A percentile compares a stretch with the other conserved stretches of the same genome.
Conservation (phyloP, 2,113 vertebrate species). For the Bettongia penicillata region DNA sequence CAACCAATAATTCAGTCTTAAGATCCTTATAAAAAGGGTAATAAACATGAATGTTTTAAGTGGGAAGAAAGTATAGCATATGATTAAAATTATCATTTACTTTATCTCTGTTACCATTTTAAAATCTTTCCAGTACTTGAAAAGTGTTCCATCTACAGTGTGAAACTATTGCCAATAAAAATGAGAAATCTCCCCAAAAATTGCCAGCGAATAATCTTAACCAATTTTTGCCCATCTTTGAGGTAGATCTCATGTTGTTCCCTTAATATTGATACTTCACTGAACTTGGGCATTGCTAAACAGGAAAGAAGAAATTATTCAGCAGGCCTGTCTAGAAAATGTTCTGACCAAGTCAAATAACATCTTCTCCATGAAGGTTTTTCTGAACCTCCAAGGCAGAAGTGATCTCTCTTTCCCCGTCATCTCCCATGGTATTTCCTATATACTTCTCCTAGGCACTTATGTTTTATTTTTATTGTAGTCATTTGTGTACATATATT, state of each 20-base stretch:
- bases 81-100: conserved; percentile 32
- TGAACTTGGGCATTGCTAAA: conserved; percentile 43
- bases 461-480: neutral
- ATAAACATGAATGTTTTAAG: conserved; percentile 47
- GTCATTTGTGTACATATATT: conserved; percentile 2
- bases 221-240: neutral
- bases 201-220: neutral
- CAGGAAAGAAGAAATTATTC: conserved; percentile 58
- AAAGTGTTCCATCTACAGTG: conserved; percentile 8
- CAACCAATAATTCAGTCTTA: conserved; percentile 4
- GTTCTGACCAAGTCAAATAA: conserved; percentile 44
- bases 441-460: neutral
- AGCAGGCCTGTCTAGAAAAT: conserved; percentile 35
- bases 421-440: conserved; percentile 45
- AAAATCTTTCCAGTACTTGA: conserved; percentile 28
- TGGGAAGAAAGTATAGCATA: conserved; percentile 16
- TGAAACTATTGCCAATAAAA: neutral
- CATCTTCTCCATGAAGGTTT: neutral
- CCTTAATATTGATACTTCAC: conserved; percentile 20
- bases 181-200: neutral
- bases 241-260: conserved; percentile 33
- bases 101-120: conserved; percentile 13
- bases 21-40: conserved; percentile 29
- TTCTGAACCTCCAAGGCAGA: conserved; percentile 31
- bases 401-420: conserved; percentile 19